A percentile compares a stretch with the other conserved stretches of the same genome.
Evolutionary conservation across 2,113 vertebrate species (phyloP).

Genomic region (Stomatorhinus ivindoensis): DNA sequence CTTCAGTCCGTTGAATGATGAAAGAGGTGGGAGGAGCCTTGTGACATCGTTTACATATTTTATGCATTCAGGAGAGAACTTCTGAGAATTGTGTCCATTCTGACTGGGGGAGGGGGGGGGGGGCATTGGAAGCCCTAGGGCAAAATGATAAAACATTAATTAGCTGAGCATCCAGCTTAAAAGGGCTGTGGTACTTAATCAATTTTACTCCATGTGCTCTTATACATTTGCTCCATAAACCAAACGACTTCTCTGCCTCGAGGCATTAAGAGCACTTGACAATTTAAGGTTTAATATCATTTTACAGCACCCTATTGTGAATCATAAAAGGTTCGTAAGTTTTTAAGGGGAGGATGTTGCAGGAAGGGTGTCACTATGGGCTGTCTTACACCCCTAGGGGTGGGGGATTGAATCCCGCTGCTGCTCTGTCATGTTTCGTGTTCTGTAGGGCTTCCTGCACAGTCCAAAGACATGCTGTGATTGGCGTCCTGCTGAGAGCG

Average conservation of each 20-base stretch:
- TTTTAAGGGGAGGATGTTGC: not conserved
- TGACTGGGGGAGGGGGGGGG: not conserved
- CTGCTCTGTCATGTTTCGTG: not conserved
- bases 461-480: not conserved
- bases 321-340: not conserved
- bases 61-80: not conserved
- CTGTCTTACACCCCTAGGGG: not conserved
- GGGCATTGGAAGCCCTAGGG: not conserved
- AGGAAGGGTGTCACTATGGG: not conserved
- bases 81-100: not conserved
- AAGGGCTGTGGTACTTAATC: not conserved
- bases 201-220: not conserved
- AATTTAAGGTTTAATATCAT: not conserved
- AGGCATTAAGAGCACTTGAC: not conserved
- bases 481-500: not conserved
- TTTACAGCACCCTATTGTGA: not conserved
- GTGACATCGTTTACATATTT: not conserved
- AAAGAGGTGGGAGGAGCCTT: not conserved
- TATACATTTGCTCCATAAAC: not conserved
- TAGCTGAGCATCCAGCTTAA: not conserved
- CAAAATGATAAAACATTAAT: not conserved
- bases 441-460: not conserved
- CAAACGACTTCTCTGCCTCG: not conserved
- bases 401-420: not conserved
- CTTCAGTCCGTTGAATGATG: slow-evolving; percentile 57